Evolutionary conservation across 1,140 invertebrate species (phyloP).

Genomic region (Steinernema khuongi): DNA sequence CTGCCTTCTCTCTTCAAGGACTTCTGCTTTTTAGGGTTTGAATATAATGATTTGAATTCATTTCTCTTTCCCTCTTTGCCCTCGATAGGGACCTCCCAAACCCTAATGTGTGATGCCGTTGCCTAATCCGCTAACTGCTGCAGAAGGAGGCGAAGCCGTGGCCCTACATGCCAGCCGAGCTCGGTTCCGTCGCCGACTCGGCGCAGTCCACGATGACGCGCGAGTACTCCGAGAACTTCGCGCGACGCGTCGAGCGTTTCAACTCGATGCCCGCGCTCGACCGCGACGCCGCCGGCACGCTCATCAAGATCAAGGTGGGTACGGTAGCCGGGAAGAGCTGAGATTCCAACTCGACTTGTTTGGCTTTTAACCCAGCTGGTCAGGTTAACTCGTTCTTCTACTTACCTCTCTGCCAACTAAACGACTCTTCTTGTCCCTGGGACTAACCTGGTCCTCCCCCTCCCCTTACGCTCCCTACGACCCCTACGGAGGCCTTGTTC

Average conservation of each 20-base stretch:
- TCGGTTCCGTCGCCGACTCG: not conserved
- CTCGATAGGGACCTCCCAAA: too few species aligned
- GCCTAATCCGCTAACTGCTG: not conserved
- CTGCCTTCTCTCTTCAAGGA: too few species aligned
- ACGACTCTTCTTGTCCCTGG: too few species aligned
- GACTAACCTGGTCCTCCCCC: conserved; percentile 7
- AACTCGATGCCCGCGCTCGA: conserved; percentile 12
- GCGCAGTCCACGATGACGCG: conserved; percentile 1
- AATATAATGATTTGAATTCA: too few species aligned
- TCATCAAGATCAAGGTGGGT: conserved; percentile 7
- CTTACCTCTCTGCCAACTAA: too few species aligned
- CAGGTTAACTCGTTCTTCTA: too few species aligned
- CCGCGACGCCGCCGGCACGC: not conserved
- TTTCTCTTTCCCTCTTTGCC: too few species aligned
- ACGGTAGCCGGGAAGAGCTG: too few species aligned
- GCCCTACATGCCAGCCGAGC: conserved; percentile 1
- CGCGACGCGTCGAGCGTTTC: not conserved
- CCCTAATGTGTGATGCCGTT: not conserved
- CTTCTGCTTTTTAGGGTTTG: too few species aligned
- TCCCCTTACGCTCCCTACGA: not conserved
- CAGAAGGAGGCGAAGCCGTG: not conserved
- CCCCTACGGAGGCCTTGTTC: conserved; percentile 21
- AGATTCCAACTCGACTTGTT: too few species aligned
- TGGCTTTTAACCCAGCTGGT: too few species aligned
- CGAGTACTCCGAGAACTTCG: conserved; percentile 1